Conservation (phyloP, 2,113 vertebrate genomes). For the Setophaga petechia region DNA sequence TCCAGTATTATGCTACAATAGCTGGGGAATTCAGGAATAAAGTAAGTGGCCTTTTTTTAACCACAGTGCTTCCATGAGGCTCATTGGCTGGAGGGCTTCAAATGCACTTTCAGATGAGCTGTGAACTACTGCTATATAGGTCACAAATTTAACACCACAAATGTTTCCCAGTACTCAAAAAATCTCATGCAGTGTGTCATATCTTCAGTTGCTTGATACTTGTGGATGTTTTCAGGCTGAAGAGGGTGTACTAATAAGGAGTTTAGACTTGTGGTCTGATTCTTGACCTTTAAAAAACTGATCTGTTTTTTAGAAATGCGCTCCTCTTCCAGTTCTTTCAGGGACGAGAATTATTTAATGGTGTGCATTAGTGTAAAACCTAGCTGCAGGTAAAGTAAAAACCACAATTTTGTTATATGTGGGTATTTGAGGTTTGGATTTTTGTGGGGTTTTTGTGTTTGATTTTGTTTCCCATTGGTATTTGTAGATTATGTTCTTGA, state of each 20-base stretch:
- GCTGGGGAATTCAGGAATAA: slow-evolving; percentile 76
- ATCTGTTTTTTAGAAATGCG: neutral
- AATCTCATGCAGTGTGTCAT: neutral
- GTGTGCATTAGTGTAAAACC: neutral
- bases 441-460: neutral
- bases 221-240: neutral
- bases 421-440: neutral
- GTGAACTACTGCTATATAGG: neutral
- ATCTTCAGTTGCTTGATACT: neutral
- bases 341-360: neutral
- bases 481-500: neutral
- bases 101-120: neutral
- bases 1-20: slow-evolving; percentile 77
- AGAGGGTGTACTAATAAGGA: neutral
- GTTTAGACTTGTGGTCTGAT: neutral
- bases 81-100: neutral
- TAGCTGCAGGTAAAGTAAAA: neutral
- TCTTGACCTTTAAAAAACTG: neutral
- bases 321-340: neutral
- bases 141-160: neutral
- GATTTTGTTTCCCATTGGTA: neutral
- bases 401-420: neutral
- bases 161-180: neutral
- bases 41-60: slow-evolving; percentile 51
- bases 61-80: neutral